Percentiles rank a stretch among this genome's conserved stretches.
phyloP scores from a whole-genome alignment of 2,797 vertebrate species.

The Mus spretus region DNA sequence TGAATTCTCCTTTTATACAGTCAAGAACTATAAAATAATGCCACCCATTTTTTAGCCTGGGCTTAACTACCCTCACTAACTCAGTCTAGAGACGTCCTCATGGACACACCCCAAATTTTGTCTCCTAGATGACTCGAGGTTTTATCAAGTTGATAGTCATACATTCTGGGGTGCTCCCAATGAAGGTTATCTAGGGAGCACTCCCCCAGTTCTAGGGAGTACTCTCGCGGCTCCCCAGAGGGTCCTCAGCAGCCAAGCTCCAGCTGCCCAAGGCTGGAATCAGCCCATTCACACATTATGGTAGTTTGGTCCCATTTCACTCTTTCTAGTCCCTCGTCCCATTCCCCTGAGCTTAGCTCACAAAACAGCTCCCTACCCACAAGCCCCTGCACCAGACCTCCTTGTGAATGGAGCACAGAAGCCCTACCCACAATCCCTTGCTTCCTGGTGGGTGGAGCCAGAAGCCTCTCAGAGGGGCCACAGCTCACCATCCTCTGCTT shows the following conservation, averaged over 20 bases:
- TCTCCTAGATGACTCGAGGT: neutral
- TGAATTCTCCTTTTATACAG: neutral
- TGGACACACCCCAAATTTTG: neutral
- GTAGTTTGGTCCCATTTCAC: neutral
- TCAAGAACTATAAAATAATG: neutral
- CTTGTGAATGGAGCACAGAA: fast-evolving
- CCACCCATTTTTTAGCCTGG: neutral
- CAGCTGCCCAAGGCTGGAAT: neutral
- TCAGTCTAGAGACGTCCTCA: neutral
- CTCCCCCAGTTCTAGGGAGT: neutral
- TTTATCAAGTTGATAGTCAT: neutral
- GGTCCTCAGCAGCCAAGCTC: neutral
- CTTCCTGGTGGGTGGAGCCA: neutral
- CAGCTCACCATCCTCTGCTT: neutral
- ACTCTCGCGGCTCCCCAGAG: neutral
- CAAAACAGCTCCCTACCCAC: neutral
- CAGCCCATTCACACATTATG: fast-evolving
- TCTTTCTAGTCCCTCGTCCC: neutral
- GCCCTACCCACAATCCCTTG: neutral
- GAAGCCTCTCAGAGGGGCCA: fast-evolving
- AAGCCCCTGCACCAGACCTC: neutral
- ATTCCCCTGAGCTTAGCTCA: neutral
- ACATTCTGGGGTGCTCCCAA: neutral
- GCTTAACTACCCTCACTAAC: neutral
- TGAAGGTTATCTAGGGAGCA: neutral